phyloP scores from a whole-genome alignment of 2,888 invertebrate species.

The Blastobasis lacticolella region DNA sequence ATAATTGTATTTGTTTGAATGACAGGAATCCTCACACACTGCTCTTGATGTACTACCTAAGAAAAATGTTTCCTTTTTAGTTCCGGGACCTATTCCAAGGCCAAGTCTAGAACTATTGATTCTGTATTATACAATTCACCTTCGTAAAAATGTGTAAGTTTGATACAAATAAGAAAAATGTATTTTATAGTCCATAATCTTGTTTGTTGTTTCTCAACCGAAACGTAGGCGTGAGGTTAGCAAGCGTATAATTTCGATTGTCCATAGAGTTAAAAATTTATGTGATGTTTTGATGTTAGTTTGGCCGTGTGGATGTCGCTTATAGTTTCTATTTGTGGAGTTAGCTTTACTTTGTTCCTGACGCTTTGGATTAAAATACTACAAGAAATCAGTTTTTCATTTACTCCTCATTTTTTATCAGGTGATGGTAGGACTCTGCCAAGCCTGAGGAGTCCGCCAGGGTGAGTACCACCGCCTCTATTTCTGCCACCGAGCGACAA shows the following conservation, averaged over 20 bases:
- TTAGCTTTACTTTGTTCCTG: conserved; percentile 59
- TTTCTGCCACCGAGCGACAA: too few relatives aligned
- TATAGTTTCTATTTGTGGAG: conserved; percentile 40
- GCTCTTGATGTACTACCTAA: not conserved
- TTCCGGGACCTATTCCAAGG: too few relatives aligned
- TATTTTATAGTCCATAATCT: not conserved
- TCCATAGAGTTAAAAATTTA: not conserved
- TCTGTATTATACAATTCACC: too few relatives aligned
- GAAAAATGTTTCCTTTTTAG: not conserved
- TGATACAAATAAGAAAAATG: not conserved
- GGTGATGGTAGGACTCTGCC: too few relatives aligned
- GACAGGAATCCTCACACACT: not conserved
- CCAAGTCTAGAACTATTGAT: too few relatives aligned
- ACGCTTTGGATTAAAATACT: conserved; percentile 62
- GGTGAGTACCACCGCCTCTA: too few relatives aligned
- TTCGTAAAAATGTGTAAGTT: not conserved
- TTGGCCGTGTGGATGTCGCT: conserved; percentile 31
- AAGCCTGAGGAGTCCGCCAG: too few relatives aligned
- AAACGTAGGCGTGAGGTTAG: not conserved
- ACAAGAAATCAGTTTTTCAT: conserved; percentile 1
- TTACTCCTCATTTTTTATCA: too few relatives aligned
- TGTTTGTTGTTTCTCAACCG: not conserved
- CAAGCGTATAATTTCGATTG: not conserved
- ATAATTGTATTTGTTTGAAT: not conserved
- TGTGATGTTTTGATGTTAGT: conserved; percentile 23